phyloP scores from a whole-genome alignment of 1,140 invertebrate species.

The Nephila pilipes region DNA sequence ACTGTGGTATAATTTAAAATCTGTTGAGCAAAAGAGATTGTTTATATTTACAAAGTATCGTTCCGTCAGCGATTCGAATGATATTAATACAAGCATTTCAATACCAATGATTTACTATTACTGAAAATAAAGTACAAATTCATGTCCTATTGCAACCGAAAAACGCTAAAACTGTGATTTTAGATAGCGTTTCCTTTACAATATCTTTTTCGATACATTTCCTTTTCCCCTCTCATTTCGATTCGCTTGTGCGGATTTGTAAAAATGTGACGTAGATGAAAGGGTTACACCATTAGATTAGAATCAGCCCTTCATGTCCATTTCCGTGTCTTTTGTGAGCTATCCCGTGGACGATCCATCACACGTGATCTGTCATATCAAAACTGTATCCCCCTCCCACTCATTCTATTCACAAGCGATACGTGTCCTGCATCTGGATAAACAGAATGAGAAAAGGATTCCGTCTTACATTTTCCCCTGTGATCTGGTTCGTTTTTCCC shows the following conservation, averaged over 20 bases:
- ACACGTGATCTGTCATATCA: slow-evolving; percentile 65
- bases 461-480: slow-evolving; percentile 6
- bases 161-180: no score
- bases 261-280: slow-evolving; percentile 36
- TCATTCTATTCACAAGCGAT: slow-evolving; percentile 41
- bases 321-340: slow-evolving; percentile 73
- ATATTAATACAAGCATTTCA: no score
- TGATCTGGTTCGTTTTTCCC: background rate
- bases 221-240: background rate
- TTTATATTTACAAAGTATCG: no score
- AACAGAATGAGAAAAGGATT: background rate
- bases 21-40: no score
- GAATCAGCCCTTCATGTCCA: slow-evolving; percentile 61
- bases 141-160: no score
- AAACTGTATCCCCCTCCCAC: slow-evolving; percentile 24
- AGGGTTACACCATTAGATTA: slow-evolving; percentile 61
- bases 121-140: no score
- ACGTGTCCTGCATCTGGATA: slow-evolving; percentile 64
- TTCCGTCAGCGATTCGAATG: no score
- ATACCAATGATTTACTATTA: no score
- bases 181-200: no score
- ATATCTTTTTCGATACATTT: no score
- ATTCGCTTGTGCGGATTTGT: background rate
- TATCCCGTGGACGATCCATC: slow-evolving; percentile 63
- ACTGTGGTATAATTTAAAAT: no score